Conservation (phyloP, 2,113 vertebrate species). For the Coryphaenoides rupestris region DNA sequence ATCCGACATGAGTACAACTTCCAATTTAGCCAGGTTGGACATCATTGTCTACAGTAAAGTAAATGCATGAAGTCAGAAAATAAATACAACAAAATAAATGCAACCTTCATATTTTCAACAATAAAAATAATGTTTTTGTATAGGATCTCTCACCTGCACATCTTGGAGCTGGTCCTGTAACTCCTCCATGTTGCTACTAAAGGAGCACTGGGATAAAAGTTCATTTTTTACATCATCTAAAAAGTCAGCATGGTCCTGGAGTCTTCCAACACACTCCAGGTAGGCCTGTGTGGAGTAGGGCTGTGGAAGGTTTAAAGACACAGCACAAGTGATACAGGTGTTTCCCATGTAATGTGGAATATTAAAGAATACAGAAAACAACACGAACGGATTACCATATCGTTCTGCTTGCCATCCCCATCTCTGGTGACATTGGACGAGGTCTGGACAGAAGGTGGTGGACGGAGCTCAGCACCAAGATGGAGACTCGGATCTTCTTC, state of each 20-base stretch:
- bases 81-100: background rate
- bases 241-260: constrained; percentile 77
- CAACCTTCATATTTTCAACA: background rate
- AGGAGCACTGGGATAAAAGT: constrained; percentile 63
- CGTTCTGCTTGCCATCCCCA: constrained; percentile 40
- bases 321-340: background rate
- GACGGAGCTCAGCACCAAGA: background rate
- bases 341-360: background rate
- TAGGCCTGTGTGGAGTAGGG: constrained; percentile 74
- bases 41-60: constrained; percentile 78
- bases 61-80: constrained; percentile 1
- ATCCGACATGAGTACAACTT: constrained; percentile 75
- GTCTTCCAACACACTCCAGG: constrained; percentile 78
- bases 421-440: constrained; percentile 20
- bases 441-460: constrained; percentile 3
- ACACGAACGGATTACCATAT: constrained; percentile 28
- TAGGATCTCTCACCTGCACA: constrained; percentile 76
- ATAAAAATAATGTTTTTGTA: background rate
- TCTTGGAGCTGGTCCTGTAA: constrained; percentile 79
- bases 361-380: background rate
- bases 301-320: constrained; percentile 42
- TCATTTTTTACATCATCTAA: constrained; percentile 82
- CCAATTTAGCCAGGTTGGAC: constrained; percentile 76
- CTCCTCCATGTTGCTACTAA: constrained; percentile 74
- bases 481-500: background rate